Base-by-base conservation (phyloP, 2,888 invertebrate species). In the Euplagia quadripunctaria region DNA sequence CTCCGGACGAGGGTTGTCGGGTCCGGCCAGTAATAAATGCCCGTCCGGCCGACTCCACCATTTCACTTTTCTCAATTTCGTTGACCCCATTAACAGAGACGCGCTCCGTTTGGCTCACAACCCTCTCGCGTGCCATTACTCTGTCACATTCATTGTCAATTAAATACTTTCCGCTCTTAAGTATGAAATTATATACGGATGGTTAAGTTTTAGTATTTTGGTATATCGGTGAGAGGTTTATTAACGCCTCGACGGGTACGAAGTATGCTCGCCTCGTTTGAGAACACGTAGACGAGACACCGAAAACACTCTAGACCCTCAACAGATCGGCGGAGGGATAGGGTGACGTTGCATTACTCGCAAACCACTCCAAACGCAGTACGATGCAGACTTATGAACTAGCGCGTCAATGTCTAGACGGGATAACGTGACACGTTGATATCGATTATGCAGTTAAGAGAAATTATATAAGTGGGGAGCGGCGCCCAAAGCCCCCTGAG, bases 381-480 rank as follows among this genome's bases (percentile, higher is more conserved):
- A 87, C 84, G 86, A 85, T 87, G 88, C 86, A 86, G 87, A 86
- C 82, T 85, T 86, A 80, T 85, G 86, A 88, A 85, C 82, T 81
- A 85, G 76, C 86, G 79, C 83, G 85, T 90, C 89, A 89, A 88
- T 83, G 92, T 93, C 93, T 93, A 93, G 92, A 92, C 92, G 85
- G 85, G 85, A 89, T 88, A 85, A 89, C 90, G 88, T 87, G 89
- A 92, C 92, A 93, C 90, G 89, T 91, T 87, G 84, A 82, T 94
- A 94, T 94, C 92, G 94, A 94, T 94, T 94, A 94, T 94, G 90
- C 93, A 92, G 92, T 94, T 94, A 93, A 89, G 90, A 91, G 91
- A 90, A 92, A 94, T 94, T 92, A 93, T 93, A 90, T 93, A 92
- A 94, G 91, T 88, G 88, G 90, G 91, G 91, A 86, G 91, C 90